Evolutionary conservation across 2,888 invertebrate genomes (phyloP).

Genomic region (Phortica okadai): DNA sequence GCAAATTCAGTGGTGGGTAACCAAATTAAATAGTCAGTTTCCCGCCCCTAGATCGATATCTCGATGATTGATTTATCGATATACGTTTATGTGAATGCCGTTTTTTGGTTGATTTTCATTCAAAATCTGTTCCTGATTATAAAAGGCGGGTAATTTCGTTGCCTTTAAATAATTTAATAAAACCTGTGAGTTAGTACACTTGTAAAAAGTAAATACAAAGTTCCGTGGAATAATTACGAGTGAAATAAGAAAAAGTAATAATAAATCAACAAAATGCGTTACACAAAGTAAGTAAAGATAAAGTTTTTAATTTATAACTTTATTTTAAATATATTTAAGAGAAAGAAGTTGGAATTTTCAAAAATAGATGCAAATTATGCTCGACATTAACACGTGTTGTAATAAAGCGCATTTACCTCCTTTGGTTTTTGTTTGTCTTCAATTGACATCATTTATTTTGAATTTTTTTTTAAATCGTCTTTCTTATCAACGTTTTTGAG

Average conservation of each 20-base stretch:
- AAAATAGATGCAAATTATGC: too few species aligned
- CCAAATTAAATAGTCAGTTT: too few species aligned
- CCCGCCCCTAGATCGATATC: too few species aligned
- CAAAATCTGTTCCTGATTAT: constrained; percentile 10
- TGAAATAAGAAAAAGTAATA: constrained; percentile 24
- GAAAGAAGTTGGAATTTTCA: too few species aligned
- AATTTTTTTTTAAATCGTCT: constrained; percentile 42
- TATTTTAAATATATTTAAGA: neutral
- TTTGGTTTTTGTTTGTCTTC: neutral
- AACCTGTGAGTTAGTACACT: constrained; percentile 36
- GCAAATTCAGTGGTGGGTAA: too few species aligned
- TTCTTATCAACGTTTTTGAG: constrained; percentile 55
- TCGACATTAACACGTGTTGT: too few species aligned
- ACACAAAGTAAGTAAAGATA: constrained; percentile 57
- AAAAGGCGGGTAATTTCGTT: constrained; percentile 47
- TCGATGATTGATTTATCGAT: neutral
- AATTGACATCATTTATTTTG: constrained; percentile 36
- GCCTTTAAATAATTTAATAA: constrained; percentile 46
- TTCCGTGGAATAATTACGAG: neutral
- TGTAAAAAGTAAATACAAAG: constrained; percentile 3
- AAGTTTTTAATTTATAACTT: neutral
- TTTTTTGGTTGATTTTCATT: too few species aligned
- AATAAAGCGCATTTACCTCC: constrained; percentile 6
- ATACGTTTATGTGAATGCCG: neutral
- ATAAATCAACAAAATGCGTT: constrained; percentile 58